These are phyloP conservation scores for Phenganax subtilis DNA, from an alignment of 92 coral and sea anemone genomes.

Conservation along the genomic window DNA sequence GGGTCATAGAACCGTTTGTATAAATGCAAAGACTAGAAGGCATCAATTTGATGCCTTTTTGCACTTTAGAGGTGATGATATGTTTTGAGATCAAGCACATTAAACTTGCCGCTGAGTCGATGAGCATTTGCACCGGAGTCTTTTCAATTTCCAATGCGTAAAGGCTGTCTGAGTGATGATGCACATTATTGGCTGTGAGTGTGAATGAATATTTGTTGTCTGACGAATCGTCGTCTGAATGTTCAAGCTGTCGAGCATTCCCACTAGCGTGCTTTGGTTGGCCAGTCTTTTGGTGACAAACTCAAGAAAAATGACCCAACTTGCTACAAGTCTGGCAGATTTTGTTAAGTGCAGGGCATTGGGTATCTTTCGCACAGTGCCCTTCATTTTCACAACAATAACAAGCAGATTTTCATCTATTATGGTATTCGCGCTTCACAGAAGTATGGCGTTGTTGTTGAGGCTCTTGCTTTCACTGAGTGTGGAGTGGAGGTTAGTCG, in stretches of 20 bases:
- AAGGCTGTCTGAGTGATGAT: neutral
- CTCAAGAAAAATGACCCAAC: neutral
- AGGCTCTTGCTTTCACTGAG: neutral
- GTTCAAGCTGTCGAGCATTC: no score
- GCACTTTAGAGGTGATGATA: constrained; percentile 7
- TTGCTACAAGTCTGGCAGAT: neutral
- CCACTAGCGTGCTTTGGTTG: no score
- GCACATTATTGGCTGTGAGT: neutral
- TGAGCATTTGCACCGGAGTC: neutral
- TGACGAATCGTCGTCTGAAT: no score
- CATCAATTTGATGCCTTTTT: constrained; percentile 32
- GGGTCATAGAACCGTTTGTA: constrained; percentile 34
- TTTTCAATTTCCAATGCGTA: neutral
- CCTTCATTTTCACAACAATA: constrained; percentile 17
- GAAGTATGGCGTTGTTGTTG: neutral
- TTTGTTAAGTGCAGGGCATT: neutral
- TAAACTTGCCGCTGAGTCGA: constrained; percentile 54
- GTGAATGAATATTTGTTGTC: no score
- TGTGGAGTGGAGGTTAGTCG: constrained; percentile 1
- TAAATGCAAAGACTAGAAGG: constrained; percentile 41
- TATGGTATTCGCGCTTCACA: neutral
- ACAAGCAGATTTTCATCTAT: neutral
- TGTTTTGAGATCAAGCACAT: constrained; percentile 48
- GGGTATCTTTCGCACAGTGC: neutral
- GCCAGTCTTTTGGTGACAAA: no score